Conservation (phyloP, 2,797 vertebrate genomes). For the Gymnocypris eckloni region DNA sequence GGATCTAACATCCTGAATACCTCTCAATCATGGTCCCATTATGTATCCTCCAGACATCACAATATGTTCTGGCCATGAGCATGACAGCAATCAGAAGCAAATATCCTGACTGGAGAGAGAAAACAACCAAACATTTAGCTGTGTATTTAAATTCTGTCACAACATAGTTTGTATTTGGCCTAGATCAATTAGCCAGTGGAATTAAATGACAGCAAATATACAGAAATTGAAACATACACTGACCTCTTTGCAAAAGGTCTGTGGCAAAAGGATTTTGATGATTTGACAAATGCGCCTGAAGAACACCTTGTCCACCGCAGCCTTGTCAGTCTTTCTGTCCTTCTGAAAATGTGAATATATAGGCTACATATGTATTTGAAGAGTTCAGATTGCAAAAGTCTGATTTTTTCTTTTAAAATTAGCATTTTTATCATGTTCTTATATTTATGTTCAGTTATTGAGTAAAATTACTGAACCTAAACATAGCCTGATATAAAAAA, state of each 20-base stretch:
- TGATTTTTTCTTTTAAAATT: background rate
- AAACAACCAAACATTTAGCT: conserved; percentile 26
- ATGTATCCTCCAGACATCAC: conserved; percentile 91
- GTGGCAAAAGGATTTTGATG: conserved; percentile 83
- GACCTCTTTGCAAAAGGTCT: conserved; percentile 84
- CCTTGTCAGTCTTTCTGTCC: conserved; percentile 81
- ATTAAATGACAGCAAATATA: background rate
- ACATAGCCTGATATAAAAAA: too few relatives aligned
- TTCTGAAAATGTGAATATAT: conserved; percentile 68
- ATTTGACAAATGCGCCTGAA: conserved; percentile 78
- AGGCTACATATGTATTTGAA: background rate
- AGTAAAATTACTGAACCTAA: too few relatives aligned
- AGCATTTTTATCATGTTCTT: too few relatives aligned
- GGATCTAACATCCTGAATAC: conserved; percentile 63
- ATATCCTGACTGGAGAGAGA: conserved; percentile 81
- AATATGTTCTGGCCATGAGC: conserved; percentile 86
- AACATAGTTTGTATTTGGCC: background rate
- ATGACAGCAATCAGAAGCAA: conserved; percentile 85
- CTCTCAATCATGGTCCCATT: conserved; percentile 91
- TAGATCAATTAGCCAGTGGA: background rate
- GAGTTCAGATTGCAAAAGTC: too few relatives aligned
- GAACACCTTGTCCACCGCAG: conserved; percentile 82
- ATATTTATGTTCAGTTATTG: too few relatives aligned
- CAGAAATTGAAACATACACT: background rate
- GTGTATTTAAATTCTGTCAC: background rate